These are phyloP conservation scores for Brachylomia viminalis DNA, from an alignment of 2,888 invertebrate genomes.

Conservation along the genomic window DNA sequence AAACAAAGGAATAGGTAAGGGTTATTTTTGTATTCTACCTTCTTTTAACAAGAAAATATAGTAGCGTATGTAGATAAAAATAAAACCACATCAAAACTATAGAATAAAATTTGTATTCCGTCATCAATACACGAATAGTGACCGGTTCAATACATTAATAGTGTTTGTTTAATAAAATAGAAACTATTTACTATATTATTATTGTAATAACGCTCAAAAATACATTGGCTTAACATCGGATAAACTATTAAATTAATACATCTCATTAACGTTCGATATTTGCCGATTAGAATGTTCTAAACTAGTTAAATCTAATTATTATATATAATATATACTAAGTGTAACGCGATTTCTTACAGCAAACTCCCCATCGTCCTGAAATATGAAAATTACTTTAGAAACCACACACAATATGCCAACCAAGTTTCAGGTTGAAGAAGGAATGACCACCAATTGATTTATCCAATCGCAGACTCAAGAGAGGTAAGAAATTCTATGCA, in stretches of 20 bases:
- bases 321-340: constrained; percentile 64
- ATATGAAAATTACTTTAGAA: constrained; percentile 16
- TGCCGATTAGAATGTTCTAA: constrained; percentile 68
- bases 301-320: constrained; percentile 65
- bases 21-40: background rate
- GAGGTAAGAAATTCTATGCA: background rate
- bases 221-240: constrained; percentile 85
- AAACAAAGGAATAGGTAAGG: background rate
- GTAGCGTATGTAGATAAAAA: constrained; percentile 59
- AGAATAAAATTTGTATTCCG: constrained; percentile 90
- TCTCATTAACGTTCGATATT: constrained; percentile 67
- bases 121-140: constrained; percentile 74
- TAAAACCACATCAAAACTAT: constrained; percentile 82
- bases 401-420: background rate
- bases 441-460: background rate
- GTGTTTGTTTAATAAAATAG: constrained; percentile 88
- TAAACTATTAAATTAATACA: constrained; percentile 75
- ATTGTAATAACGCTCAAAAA: constrained; percentile 88
- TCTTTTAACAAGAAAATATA: background rate
- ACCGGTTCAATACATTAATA: constrained; percentile 84
- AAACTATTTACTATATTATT: constrained; percentile 83
- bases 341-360: constrained; percentile 66
- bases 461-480: background rate
- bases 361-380: constrained; percentile 66
- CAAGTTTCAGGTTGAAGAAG: background rate